Percentiles rank a stretch among this genome's conserved stretches.
These are phyloP conservation scores for Drosophila paracracens DNA, from an alignment of 2,888 invertebrate species.

Conservation along the genomic window DNA sequence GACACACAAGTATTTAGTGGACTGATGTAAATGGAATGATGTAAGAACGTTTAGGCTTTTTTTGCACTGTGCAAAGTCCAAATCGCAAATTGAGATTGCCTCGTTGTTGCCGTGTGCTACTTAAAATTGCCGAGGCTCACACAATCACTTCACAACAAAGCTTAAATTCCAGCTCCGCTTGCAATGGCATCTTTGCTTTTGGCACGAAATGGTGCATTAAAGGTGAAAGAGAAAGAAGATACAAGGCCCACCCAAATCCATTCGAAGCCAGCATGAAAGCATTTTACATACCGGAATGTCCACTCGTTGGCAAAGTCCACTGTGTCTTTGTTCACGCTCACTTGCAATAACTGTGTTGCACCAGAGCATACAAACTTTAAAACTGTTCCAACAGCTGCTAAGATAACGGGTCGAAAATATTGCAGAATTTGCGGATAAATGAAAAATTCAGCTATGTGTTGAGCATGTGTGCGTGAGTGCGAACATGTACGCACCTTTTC, in stretches of 20 bases:
- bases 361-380: no score
- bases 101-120: background rate
- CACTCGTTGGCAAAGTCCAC: background rate
- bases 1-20: background rate
- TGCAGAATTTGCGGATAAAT: no score
- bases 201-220: background rate
- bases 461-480: no score
- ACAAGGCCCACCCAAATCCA: background rate
- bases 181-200: background rate
- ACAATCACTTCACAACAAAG: constrained; percentile 7
- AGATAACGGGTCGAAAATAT: no score
- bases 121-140: background rate
- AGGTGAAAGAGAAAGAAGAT: background rate
- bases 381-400: background rate
- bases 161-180: background rate
- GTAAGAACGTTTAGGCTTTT: background rate
- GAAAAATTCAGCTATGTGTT: no score
- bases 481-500: no score
- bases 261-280: background rate
- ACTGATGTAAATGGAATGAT: no score
- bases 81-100: background rate
- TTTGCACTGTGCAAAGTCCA: background rate
- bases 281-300: background rate
- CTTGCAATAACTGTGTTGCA: background rate
- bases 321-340: background rate